phyloP scores from a whole-genome alignment of 2,888 invertebrate species.

The Nephrotoma appendiculata region DNA sequence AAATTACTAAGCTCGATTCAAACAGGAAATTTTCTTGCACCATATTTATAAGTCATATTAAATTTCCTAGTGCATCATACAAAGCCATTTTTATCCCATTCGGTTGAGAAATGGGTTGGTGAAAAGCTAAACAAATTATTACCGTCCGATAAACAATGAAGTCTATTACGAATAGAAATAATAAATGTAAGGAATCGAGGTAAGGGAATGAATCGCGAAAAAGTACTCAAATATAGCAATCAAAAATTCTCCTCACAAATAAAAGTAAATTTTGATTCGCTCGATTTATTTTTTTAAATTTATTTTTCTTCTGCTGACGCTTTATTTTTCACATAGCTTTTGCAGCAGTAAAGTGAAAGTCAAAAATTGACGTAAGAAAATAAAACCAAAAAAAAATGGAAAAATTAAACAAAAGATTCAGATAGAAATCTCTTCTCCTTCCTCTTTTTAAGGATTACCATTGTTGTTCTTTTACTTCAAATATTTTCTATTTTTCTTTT shows the following conservation, averaged over 20 bases:
- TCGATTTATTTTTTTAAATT: background rate
- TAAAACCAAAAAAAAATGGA: background rate
- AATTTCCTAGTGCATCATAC: too few relatives aligned
- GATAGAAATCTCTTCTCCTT: background rate
- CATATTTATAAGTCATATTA: too few relatives aligned
- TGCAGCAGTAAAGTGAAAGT: background rate
- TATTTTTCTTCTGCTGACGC: background rate
- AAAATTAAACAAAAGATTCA: background rate
- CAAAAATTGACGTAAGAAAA: background rate
- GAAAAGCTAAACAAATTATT: too few relatives aligned
- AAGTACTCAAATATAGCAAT: background rate
- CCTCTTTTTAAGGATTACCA: background rate
- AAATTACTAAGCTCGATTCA: too few relatives aligned
- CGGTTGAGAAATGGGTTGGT: too few relatives aligned
- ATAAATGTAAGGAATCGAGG: background rate
- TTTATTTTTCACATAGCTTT: background rate
- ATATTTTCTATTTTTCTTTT: background rate
- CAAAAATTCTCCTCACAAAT: background rate
- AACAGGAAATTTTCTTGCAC: too few relatives aligned
- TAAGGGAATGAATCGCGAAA: background rate
- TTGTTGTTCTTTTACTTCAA: background rate
- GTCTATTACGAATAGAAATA: too few relatives aligned
- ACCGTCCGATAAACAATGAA: too few relatives aligned
- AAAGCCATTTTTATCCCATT: too few relatives aligned
- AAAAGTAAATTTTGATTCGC: background rate